Evolutionary conservation across 2,888 invertebrate genomes (phyloP).

Genomic region (Herminia tarsipennalis): DNA sequence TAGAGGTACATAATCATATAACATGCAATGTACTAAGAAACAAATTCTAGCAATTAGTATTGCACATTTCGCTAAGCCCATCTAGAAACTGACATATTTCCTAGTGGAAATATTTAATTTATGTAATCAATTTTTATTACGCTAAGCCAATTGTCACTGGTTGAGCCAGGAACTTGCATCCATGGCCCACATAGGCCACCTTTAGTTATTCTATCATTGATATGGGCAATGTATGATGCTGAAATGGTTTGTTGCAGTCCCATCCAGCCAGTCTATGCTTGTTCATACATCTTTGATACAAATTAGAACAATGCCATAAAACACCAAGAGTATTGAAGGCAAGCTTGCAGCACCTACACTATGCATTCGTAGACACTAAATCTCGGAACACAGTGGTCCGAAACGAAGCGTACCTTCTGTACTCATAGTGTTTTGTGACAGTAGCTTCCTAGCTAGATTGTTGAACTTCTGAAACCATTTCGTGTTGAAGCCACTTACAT

Average conservation of each 20-base stretch:
- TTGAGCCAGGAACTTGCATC: slow-evolving; percentile 23
- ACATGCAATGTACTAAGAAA: slow-evolving; percentile 14
- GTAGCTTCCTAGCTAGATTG: too few relatives aligned
- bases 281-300: too few relatives aligned
- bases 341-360: too few relatives aligned
- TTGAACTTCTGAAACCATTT: too few relatives aligned
- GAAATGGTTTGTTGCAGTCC: slow-evolving; percentile 11
- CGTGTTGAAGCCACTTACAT: slow-evolving; percentile 27
- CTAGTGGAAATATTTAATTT: slow-evolving; percentile 20
- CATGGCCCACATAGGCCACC: slow-evolving; percentile 3
- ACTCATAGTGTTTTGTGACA: too few relatives aligned
- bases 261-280: not conserved
- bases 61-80: slow-evolving; percentile 20
- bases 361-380: too few relatives aligned
- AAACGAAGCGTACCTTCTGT: too few relatives aligned
- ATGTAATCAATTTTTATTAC: slow-evolving; percentile 17
- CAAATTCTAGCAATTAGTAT: slow-evolving; percentile 8
- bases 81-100: slow-evolving; percentile 50
- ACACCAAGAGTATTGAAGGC: too few relatives aligned
- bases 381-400: too few relatives aligned
- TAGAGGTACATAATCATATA: not conserved
- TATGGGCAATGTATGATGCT: slow-evolving; percentile 11
- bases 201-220: slow-evolving; percentile 5
- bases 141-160: slow-evolving; percentile 37
- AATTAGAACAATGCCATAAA: too few relatives aligned